Evolutionary conservation across 2,113 vertebrate genomes (phyloP).

Genomic region (Pterocles gutturalis): DNA sequence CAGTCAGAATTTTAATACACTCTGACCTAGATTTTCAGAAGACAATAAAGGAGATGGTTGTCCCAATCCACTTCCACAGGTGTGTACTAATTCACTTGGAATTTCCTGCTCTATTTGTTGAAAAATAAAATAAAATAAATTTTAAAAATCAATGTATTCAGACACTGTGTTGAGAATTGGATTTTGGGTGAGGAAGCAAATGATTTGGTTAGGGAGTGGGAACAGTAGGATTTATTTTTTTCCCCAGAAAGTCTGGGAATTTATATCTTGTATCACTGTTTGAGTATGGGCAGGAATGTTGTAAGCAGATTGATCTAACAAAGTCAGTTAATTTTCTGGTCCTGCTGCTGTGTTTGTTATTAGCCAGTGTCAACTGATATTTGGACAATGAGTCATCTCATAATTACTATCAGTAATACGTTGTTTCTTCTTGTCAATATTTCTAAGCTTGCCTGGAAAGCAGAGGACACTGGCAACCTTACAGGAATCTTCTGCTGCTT

Average conservation of each 20-base stretch:
- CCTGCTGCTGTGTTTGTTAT: neutral
- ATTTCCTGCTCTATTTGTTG: neutral
- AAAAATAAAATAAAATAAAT: neutral
- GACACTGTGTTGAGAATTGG: neutral
- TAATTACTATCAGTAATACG: neutral
- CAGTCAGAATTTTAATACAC: neutral
- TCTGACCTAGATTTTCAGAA: constrained; percentile 22
- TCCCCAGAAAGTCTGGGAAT: neutral
- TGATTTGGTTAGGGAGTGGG: neutral
- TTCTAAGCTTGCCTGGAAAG: neutral
- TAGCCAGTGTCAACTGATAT: neutral
- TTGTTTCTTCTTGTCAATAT: neutral
- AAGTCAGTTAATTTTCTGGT: neutral
- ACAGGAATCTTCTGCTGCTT: neutral
- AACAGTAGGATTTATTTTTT: neutral
- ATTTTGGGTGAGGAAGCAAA: neutral
- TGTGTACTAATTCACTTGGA: neutral
- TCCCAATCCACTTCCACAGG: neutral
- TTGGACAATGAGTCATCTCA: neutral
- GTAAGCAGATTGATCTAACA: neutral
- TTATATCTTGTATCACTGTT: neutral
- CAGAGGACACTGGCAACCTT: neutral
- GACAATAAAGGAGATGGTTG: neutral
- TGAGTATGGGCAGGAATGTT: neutral
- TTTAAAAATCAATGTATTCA: neutral